Base-by-base conservation (phyloP, 2,888 invertebrate species). In the Eurytoma adleriae region DNA sequence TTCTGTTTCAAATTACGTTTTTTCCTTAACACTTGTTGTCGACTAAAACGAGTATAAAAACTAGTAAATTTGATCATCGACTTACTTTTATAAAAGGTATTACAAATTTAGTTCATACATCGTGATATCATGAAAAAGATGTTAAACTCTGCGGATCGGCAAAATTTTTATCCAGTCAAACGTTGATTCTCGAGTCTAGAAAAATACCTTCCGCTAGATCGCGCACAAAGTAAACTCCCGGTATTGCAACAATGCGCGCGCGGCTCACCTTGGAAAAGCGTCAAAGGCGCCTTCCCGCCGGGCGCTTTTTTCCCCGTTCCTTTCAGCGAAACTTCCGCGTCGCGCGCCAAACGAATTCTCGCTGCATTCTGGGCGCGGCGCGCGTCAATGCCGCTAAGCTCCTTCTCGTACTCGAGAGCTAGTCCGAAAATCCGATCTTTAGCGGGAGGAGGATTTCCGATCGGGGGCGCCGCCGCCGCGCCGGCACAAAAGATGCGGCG, bases 341-440 rank as follows among this genome's bases (percentile, higher is more conserved):
- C 64, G 7, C 13, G 14, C 50, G n/a, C 18, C 54, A 72, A 72
- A 72, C 71, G 52, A 62, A 73, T 73, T 73, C 73, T 73, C n/a
- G 7, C 62, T 1, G 40, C 66, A 66, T 56, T 56, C 56, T 30
- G 14, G 20, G 24, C 12, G 16, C 14, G 20, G 30, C n/a, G 40
- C 27, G 30, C n/a, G 13, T 61, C 10, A n/a, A 40, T 40, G 14
- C 20, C 70, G 18, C 18, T 62, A 72, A 68, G 52, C 61, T 20
- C 69, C 7, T 24, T 24, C 10, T 40, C 40, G 40, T 40, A 40
- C 40, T 40, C 40, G 40, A 40, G 13, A 40, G 13, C 57, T 61
- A 76, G 61, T 76, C 69, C 68, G 54, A 68, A 70, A 70, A 77
- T 77, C 62, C 54, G 24, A 64, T 77, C 62, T 30, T 40, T 40